Evolutionary conservation across 2,888 invertebrate genomes (phyloP), one percentile per base, ranked within the genome.

Genomic region (Nemapogon koenigi): DNA sequence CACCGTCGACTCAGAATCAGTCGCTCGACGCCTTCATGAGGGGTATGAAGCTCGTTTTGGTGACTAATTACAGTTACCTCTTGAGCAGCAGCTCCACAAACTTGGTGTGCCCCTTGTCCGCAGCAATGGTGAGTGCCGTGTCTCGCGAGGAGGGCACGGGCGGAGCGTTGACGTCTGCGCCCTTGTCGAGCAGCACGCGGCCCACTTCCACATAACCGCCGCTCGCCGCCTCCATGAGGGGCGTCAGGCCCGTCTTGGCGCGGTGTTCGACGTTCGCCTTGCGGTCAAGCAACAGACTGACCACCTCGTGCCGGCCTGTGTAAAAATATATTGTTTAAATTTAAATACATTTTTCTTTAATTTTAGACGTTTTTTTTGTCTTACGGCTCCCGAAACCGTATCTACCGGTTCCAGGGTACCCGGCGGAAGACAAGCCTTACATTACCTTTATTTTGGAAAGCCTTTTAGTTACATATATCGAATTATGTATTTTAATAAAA

Each of bases 151-250:
- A 95, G 13, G 98, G 98, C 45, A 99, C 98, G 17, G 98, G 98
- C 13, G 97, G 91, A 22, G 98, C 97, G 79, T 99, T 99, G 0
- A 98, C 97, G 73, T 99, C 99, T 2, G 99, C 99, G 2, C 94
- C 94, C 73, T 96, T 95, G 60, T 97, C 95, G 28, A 99, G 81
- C 41, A 99, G 81, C 37, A 99, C 96, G 39, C 94, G 83, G 3
- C 98, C 99, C 27, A 99, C 99, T 59, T 99, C 98, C 38, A 97
- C 97, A 73, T 98, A 99, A 40, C 99, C 99, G 39, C 98, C 98
- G 56, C 96, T 97, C 0, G 99, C 99, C 33, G 98, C 99, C 76
- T 99, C 99, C 99, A 99, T 99, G 16, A 99, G 81, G 1, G 99
- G 99, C 11, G 99, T 99, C 40, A 99, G 81, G 1, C 98, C 98